Evolutionary conservation across 1,140 invertebrate species (phyloP).

Genomic region (Camponotus vicinus): DNA sequence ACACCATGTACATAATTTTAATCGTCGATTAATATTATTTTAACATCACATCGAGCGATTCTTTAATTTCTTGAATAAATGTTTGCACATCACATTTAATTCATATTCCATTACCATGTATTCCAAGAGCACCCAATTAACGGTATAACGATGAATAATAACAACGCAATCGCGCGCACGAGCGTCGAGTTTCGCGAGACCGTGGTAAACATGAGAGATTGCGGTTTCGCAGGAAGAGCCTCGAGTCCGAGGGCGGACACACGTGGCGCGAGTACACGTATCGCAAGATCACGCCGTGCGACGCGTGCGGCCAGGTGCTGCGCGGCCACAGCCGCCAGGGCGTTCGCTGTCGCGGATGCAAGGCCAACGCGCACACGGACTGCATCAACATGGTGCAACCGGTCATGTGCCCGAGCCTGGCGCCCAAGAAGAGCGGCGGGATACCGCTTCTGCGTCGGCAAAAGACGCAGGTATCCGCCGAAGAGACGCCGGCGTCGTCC

Average conservation of each 20-base stretch:
- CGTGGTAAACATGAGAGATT: background rate
- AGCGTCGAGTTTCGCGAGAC: background rate
- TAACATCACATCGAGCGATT: background rate
- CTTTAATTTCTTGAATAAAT: background rate
- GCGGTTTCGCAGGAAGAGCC: constrained; percentile 89
- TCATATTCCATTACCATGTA: background rate
- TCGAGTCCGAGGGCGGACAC: constrained; percentile 90
- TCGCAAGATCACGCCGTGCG: constrained; percentile 97
- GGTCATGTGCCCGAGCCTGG: constrained; percentile 80
- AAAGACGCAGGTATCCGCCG: constrained; percentile 88
- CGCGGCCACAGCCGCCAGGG: constrained; percentile 97
- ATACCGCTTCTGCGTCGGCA: constrained; percentile 94
- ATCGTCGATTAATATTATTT: background rate
- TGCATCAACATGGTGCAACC: constrained; percentile 87
- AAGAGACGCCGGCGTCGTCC: constrained; percentile 74
- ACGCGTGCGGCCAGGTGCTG: constrained; percentile 96
- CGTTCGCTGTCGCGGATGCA: constrained; percentile 95
- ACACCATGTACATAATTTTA: background rate
- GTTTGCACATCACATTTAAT: background rate
- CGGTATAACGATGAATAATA: background rate
- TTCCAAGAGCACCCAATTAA: background rate
- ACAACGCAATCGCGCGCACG: background rate
- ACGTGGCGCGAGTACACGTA: constrained; percentile 97
- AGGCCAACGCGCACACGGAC: constrained; percentile 96
- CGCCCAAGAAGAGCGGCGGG: constrained; percentile 91